Percentiles rank a stretch among this genome's conserved stretches.
phyloP scores from a whole-genome alignment of 2,113 vertebrate species.

The Rhinopomastus cyanomelas region DNA sequence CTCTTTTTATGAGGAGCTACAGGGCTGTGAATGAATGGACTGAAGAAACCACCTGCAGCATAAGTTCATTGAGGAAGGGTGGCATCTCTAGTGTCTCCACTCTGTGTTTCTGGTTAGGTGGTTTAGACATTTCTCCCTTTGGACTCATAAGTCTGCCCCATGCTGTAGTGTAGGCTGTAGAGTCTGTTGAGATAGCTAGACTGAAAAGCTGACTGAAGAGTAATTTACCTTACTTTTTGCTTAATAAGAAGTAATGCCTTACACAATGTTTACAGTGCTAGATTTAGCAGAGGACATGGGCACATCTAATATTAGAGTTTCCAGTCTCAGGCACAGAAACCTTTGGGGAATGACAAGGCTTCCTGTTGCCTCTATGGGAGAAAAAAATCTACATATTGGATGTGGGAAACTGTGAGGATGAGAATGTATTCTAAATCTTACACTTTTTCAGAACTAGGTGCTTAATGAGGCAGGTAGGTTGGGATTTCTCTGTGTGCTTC shows the following conservation, averaged over 20 bases:
- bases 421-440: background rate
- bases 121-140: background rate
- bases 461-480: background rate
- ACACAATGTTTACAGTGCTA: background rate
- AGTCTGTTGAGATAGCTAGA: background rate
- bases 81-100: background rate
- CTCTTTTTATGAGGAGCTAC: background rate
- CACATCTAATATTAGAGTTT: background rate
- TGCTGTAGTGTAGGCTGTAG: background rate
- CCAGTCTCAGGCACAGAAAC: background rate
- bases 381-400: background rate
- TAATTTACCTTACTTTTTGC: background rate
- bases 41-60: background rate
- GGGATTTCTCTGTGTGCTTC: background rate
- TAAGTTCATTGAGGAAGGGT: background rate
- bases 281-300: background rate
- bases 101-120: background rate
- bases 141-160: background rate
- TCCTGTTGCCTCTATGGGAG: background rate
- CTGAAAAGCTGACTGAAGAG: background rate
- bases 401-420: accelerated
- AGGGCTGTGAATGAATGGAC: background rate
- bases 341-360: background rate
- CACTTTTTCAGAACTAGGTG: background rate
- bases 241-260: background rate